Conservation (phyloP, 2,888 invertebrate species). For the Harpalus rufipes region DNA sequence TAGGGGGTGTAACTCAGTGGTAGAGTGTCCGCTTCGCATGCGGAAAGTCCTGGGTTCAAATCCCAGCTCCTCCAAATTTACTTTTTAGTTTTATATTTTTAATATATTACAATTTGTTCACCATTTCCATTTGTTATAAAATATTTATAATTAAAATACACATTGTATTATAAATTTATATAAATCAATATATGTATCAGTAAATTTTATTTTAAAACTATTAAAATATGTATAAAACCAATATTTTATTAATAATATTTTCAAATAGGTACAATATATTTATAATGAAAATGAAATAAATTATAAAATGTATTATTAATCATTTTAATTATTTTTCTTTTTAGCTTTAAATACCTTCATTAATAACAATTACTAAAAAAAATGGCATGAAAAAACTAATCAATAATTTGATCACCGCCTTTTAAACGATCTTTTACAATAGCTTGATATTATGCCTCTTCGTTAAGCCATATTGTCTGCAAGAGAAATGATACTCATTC, state of each 20-base stretch:
- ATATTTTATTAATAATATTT: no score
- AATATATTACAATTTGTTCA: not conserved
- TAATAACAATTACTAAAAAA: slow-evolving; percentile 37
- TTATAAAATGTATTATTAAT: slow-evolving; percentile 4
- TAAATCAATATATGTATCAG: no score
- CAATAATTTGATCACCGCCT: not conserved
- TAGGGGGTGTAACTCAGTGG: slow-evolving; percentile 92
- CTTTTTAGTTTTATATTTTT: slow-evolving; percentile 71
- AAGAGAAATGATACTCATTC: slow-evolving; percentile 39
- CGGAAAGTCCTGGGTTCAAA: slow-evolving; percentile 97
- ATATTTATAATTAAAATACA: not conserved
- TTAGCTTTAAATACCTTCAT: not conserved
- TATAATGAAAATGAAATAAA: not conserved
- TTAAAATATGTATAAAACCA: no score
- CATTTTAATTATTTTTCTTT: slow-evolving; percentile 14
- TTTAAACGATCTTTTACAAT: slow-evolving; percentile 18
- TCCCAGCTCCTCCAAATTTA: slow-evolving; percentile 89
- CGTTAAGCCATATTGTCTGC: slow-evolving; percentile 23
- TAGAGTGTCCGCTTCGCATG: slow-evolving; percentile 97
- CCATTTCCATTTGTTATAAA: not conserved
- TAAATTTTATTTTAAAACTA: no score
- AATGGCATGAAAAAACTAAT: slow-evolving; percentile 15
- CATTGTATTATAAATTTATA: no score
- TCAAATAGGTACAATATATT: not conserved
- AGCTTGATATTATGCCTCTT: slow-evolving; percentile 12